Base-by-base conservation (phyloP, 2,113 vertebrate genomes). In the Origma solitaria region DNA sequence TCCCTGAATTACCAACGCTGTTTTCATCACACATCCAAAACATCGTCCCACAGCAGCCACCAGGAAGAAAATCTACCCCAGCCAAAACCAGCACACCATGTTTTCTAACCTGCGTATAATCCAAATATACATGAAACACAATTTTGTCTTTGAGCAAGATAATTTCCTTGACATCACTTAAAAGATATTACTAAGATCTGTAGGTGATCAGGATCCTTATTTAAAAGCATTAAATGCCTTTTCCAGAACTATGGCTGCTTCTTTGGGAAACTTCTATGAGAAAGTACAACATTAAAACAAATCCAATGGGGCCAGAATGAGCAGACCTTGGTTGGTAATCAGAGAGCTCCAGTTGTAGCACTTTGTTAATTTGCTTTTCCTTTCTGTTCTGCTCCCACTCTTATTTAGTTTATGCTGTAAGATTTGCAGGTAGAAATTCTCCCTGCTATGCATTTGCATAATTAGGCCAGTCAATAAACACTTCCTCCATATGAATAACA, bases 391-490 rank as follows among this genome's bases (percentile, higher is more conserved):
- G 45, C 66, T 92, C 84, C 62, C 78, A 88, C 86, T 72, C 54
- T 66, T 50, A 61, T 31, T 93, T 65, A 81, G 79, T 81, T 82
- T 82, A 49, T 65, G 62, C 30, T 54, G 21, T 24, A 77, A 75
- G 54, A 92, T 79, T 94, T 92, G 65, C 61, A 95, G 91, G 86
- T 85, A 92, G 78, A 87, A 91, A 64, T 54, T 79, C 69, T 76
- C 37, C 82, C 70, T 85, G 70, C 70, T 76, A 75, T 57, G 25
- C 2, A 5, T 90, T 94, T 90, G 66, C 66, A 82, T 95, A 89
- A 87, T 94, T 65, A 89, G 62, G 17, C 37, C 53, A 76, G 81
- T 64, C 60, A 60, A 68, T n/a, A 90, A 94, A 37, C 51, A 81
- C 24, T 88, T 56, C 56, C 92, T 93, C 92, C 65, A 69, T 42